These are phyloP conservation scores for Micropterix aruncella DNA, from an alignment of 2,888 invertebrate species.

Conservation along the genomic window DNA sequence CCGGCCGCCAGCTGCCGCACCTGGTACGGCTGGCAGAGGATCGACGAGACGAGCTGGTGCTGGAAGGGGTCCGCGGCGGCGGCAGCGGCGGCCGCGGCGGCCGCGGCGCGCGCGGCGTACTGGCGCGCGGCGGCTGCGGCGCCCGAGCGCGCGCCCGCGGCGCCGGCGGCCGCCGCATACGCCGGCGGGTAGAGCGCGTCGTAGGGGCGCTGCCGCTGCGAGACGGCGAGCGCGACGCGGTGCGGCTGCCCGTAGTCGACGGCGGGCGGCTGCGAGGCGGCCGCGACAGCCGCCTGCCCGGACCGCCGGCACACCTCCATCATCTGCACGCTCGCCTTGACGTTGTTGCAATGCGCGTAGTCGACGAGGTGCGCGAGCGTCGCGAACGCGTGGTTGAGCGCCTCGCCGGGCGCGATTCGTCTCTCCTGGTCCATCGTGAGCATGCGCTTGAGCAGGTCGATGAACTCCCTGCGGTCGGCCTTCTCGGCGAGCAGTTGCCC, in stretches of 20 bases:
- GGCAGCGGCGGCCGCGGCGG: slow-evolving; percentile 25
- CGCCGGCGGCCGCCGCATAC: slow-evolving; percentile 44
- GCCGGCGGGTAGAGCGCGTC: slow-evolving; percentile 56
- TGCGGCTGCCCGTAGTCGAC: slow-evolving; percentile 29
- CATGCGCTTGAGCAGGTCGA: slow-evolving; percentile 96
- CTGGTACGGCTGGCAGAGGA: slow-evolving; percentile 85
- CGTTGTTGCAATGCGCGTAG: slow-evolving; percentile 93
- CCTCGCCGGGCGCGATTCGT: slow-evolving; percentile 90
- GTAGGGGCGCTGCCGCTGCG: slow-evolving; percentile 68
- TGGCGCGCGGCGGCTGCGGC: slow-evolving; percentile 42
- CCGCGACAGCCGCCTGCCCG: slow-evolving; percentile 35
- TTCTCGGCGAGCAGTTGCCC: slow-evolving; percentile 94
- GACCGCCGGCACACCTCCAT: slow-evolving; percentile 65
- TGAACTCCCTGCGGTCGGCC: slow-evolving; percentile 93
- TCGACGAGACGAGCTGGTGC: slow-evolving; percentile 86
- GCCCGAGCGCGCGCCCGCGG: slow-evolving; percentile 18
- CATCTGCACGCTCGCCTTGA: slow-evolving; percentile 94
- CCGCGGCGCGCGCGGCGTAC: slow-evolving; percentile 42
- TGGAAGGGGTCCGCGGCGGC: slow-evolving; percentile 73
- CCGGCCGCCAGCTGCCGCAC: slow-evolving; percentile 19
- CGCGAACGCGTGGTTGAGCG: slow-evolving; percentile 89
- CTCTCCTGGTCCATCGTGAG: slow-evolving; percentile 94
- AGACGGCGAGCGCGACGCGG: slow-evolving; percentile 84
- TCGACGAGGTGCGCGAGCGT: slow-evolving; percentile 86
- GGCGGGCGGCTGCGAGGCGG: slow-evolving; percentile 24